Percentiles rank a stretch among this genome's conserved stretches.
phyloP scores from a whole-genome alignment of 2,888 invertebrate genomes.

The Mythimna loreyi region DNA sequence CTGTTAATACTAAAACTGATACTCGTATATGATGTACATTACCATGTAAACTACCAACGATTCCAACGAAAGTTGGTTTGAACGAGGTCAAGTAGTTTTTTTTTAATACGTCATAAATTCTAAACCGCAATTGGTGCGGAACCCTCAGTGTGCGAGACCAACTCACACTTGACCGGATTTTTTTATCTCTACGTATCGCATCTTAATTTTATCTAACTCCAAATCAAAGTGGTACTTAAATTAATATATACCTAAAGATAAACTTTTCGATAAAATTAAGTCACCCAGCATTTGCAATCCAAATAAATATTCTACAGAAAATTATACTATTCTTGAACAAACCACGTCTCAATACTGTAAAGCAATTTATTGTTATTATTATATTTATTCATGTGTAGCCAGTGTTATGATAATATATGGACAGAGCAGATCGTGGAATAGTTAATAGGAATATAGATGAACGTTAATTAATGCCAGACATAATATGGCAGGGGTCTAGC shows the following conservation, averaged over 20 bases:
- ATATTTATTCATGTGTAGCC: slow-evolving; percentile 41
- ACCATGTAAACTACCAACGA: too few species aligned
- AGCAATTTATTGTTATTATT: slow-evolving; percentile 55
- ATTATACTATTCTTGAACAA: slow-evolving; percentile 30
- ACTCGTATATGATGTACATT: too few species aligned
- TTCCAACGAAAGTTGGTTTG: too few species aligned
- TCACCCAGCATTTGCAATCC: background rate
- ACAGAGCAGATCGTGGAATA: slow-evolving; percentile 57
- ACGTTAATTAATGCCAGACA: slow-evolving; percentile 58
- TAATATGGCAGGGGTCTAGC: slow-evolving; percentile 26
- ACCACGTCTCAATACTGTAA: slow-evolving; percentile 29
- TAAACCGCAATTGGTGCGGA: too few species aligned
- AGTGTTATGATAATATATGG: slow-evolving; percentile 55
- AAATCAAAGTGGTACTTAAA: background rate
- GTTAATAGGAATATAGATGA: slow-evolving; percentile 61
- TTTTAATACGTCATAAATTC: too few species aligned
- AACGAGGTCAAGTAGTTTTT: too few species aligned
- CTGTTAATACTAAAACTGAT: too few species aligned
- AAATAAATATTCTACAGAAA: slow-evolving; percentile 6
- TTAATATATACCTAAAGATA: background rate
- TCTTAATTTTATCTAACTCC: background rate
- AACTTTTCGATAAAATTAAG: background rate
- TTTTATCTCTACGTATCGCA: background rate
- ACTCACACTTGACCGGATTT: too few species aligned
- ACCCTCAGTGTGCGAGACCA: too few species aligned